Percentiles rank a stretch among this genome's conserved stretches.
Conservation (phyloP, 1,140 invertebrate species). For the Sinella curviseta region DNA sequence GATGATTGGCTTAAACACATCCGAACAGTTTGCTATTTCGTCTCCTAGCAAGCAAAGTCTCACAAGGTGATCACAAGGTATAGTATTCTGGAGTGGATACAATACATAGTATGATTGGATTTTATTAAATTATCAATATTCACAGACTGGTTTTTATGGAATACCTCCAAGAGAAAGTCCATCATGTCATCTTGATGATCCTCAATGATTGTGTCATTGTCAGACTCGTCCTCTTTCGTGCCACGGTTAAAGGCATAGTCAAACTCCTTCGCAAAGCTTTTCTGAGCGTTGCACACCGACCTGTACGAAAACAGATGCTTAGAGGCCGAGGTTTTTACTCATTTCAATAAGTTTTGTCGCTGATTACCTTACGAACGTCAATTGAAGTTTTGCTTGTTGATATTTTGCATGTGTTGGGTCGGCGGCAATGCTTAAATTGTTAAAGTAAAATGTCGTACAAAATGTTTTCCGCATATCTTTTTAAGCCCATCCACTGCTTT, state of each 20-base stretch:
- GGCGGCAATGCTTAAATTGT: not conserved
- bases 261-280: constrained; percentile 36
- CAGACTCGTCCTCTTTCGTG: not conserved
- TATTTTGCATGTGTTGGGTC: not conserved
- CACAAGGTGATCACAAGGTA: constrained; percentile 35
- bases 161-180: constrained; percentile 24
- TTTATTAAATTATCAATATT: too few species aligned
- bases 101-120: not conserved
- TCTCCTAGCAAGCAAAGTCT: constrained; percentile 28
- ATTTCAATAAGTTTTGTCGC: too few species aligned
- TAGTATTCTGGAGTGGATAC: constrained; percentile 32
- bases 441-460: too few species aligned
- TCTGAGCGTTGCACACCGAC: constrained; percentile 17
- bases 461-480: too few species aligned
- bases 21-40: not conserved
- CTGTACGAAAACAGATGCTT: not conserved
- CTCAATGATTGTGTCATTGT: not conserved
- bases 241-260: constrained; percentile 32
- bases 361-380: not conserved
- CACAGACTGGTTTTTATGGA: not conserved
- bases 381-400: not conserved
- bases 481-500: too few species aligned
- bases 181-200: constrained; percentile 6
- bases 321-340: too few species aligned
- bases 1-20: constrained; percentile 31